A percentile compares a stretch with the other conserved stretches of the same genome.
These are phyloP conservation scores for Echinarachnius parma DNA, from an alignment of 53 echinoderm and acorn worm genomes.

Conservation along the genomic window DNA sequence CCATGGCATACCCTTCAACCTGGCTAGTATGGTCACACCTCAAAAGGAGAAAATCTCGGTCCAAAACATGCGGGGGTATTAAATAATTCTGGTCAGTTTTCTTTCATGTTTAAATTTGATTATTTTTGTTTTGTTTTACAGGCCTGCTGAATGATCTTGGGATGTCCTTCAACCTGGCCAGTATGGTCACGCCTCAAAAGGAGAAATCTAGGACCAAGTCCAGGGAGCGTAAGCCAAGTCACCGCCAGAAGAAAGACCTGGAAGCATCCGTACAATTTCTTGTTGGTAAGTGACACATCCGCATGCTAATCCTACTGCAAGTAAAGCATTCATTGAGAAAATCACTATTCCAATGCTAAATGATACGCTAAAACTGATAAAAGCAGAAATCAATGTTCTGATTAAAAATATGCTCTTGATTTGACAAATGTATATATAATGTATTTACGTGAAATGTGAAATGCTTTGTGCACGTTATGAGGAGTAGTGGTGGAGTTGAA, in stretches of 20 bases:
- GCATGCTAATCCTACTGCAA: too few relatives aligned
- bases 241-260: constrained; percentile 61
- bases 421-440: too few relatives aligned
- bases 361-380: too few relatives aligned
- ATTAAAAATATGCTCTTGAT: too few relatives aligned
- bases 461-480: too few relatives aligned
- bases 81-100: not conserved
- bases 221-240: constrained; percentile 51
- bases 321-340: too few relatives aligned
- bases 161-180: constrained; percentile 83
- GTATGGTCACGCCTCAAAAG: constrained; percentile 72
- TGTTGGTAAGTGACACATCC: constrained; percentile 53
- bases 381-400: too few relatives aligned
- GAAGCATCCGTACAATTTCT: constrained; percentile 73
- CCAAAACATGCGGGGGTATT: too few relatives aligned
- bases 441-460: too few relatives aligned
- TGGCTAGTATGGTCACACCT: not conserved
- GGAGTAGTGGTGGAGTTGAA: too few relatives aligned
- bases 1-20: constrained; percentile 18
- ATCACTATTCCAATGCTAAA: too few relatives aligned
- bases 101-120: not conserved
- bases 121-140: constrained; percentile 6
- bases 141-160: constrained; percentile 56
- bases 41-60: not conserved
- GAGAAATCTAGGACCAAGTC: constrained; percentile 64